phyloP scores from a whole-genome alignment of 2,113 vertebrate species.

The Myotis brandtii region DNA sequence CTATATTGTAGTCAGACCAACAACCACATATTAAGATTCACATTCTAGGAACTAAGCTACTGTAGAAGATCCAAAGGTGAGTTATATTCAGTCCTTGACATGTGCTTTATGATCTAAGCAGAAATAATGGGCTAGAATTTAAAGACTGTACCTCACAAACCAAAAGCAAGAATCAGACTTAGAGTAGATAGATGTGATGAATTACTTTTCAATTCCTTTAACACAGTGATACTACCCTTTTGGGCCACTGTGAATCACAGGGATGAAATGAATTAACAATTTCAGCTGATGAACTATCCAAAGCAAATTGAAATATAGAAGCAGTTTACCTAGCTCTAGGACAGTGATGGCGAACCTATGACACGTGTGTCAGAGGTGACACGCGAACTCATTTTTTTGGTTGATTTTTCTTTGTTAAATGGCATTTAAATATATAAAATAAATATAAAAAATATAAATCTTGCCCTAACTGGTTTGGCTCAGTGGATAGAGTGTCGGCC shows the following conservation, averaged over 20 bases:
- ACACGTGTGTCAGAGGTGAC: too few relatives aligned
- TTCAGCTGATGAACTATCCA: background rate
- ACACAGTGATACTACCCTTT: background rate
- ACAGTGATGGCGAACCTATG: too few relatives aligned
- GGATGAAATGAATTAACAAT: background rate
- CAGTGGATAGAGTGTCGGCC: too few relatives aligned
- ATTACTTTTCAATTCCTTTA: background rate
- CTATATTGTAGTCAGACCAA: background rate
- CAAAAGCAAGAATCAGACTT: background rate
- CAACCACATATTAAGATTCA: background rate
- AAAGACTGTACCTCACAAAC: background rate
- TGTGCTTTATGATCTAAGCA: background rate
- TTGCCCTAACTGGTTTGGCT: too few relatives aligned
- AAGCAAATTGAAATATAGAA: background rate
- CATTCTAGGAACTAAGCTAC: background rate
- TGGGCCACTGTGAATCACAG: background rate
- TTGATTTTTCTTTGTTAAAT: too few relatives aligned
- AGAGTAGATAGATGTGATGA: background rate
- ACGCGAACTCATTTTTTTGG: too few relatives aligned
- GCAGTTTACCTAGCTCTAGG: background rate
- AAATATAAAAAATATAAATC: too few relatives aligned
- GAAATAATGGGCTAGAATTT: background rate
- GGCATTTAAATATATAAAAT: too few relatives aligned
- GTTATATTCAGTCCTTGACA: background rate
- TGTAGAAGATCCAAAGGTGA: background rate